Conservation (phyloP, 2,888 invertebrate species). For the Caenorhabditis angaria region DNA sequence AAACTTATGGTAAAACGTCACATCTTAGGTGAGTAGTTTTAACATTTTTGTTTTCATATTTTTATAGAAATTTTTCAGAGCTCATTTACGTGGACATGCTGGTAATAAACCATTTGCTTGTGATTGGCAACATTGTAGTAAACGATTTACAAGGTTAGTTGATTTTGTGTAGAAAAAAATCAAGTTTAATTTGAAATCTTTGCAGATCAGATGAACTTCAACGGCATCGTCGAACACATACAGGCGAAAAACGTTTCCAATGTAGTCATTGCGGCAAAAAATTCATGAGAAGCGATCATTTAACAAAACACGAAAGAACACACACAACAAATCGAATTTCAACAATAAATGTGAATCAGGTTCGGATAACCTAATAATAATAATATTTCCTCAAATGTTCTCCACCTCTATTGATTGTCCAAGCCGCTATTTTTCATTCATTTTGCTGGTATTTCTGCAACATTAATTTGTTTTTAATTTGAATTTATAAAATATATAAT, state of each 20-base stretch:
- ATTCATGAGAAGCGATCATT: conserved; percentile 71
- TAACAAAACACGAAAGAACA: conserved; percentile 69
- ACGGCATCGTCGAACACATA: conserved; percentile 69
- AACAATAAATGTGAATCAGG: conserved; percentile 1
- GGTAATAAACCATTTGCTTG: conserved; percentile 71
- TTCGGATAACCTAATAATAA: neutral
- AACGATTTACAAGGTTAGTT: conserved; percentile 64
- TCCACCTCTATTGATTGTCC: neutral
- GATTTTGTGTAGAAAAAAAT: neutral
- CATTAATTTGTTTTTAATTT: neutral
- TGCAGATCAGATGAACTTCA: conserved; percentile 69
- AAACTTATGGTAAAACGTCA: conserved; percentile 64
- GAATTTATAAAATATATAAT: neutral
- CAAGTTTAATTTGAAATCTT: conserved; percentile 8
- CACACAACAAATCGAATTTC: conserved; percentile 43
- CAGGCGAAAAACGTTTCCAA: conserved; percentile 70
- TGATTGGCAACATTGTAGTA: conserved; percentile 69
- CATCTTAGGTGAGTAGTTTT: conserved; percentile 20
- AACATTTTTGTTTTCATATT: neutral
- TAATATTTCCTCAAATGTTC: neutral
- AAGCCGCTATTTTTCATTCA: neutral
- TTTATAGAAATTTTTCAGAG: conserved; percentile 22
- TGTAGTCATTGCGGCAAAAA: conserved; percentile 67
- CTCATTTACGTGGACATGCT: conserved; percentile 57
- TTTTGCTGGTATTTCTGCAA: neutral